Percentiles rank a stretch among this genome's conserved stretches.
Conservation (phyloP, 2,113 vertebrate species). For the Rhea americana region DNA sequence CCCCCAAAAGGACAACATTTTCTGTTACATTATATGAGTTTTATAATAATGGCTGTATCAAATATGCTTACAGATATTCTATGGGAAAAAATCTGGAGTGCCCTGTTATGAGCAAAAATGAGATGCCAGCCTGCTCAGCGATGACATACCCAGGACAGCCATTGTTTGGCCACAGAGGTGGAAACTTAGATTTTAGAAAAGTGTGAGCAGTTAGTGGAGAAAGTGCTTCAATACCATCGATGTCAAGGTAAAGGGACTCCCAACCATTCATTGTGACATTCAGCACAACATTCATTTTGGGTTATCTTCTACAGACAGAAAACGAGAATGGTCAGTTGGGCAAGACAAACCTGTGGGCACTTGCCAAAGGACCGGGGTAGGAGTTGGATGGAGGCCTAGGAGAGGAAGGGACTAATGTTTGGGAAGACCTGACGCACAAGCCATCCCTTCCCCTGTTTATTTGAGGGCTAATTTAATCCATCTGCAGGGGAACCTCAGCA, state of each 20-base stretch:
- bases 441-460: slow-evolving; percentile 66
- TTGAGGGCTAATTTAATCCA: slow-evolving; percentile 75
- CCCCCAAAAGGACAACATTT: not conserved
- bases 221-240: not conserved
- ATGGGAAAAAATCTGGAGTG: not conserved
- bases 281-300: not conserved
- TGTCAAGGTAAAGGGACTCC: not conserved
- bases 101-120: not conserved
- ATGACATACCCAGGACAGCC: not conserved
- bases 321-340: not conserved
- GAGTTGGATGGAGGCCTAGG: not conserved
- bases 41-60: not conserved
- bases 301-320: not conserved
- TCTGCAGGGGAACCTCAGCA: slow-evolving; percentile 66
- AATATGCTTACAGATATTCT: not conserved
- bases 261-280: not conserved
- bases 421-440: slow-evolving; percentile 48
- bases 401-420: slow-evolving; percentile 58
- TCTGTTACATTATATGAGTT: not conserved
- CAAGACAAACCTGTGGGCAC: not conserved
- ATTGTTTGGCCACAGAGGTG: not conserved
- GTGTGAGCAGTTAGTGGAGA: not conserved
- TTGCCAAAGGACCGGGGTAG: not conserved
- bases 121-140: not conserved
- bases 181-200: not conserved